A percentile compares a stretch with the other conserved stretches of the same genome.
Evolutionary conservation across 1,140 invertebrate species (phyloP).

Genomic region (Heliconius hewitsoni): DNA sequence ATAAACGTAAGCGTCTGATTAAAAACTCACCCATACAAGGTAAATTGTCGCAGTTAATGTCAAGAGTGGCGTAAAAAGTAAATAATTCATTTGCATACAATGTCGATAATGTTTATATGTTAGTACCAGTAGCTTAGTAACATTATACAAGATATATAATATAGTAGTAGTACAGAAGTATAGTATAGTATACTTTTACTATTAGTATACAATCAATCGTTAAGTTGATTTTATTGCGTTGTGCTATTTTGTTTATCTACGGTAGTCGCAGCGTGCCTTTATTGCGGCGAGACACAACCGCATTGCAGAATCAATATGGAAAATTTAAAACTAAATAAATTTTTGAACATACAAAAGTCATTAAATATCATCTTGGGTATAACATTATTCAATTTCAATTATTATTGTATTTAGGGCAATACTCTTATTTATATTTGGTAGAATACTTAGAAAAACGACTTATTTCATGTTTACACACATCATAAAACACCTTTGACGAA

Average conservation of each 20-base stretch:
- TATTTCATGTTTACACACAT: too few species aligned
- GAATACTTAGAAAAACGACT: too few species aligned
- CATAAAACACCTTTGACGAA: too few species aligned
- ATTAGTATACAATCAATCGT: not conserved
- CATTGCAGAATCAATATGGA: not conserved
- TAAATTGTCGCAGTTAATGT: not conserved
- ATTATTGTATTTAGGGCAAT: too few species aligned
- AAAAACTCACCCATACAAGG: not conserved
- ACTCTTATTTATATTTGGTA: too few species aligned
- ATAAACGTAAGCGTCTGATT: not conserved
- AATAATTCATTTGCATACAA: not conserved
- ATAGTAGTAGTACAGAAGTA: not conserved
- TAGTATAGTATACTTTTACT: not conserved
- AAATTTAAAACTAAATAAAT: not conserved
- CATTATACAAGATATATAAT: not conserved
- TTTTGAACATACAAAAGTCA: too few species aligned
- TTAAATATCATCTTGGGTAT: too few species aligned
- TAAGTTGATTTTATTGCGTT: constrained; percentile 6
- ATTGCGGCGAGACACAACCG: constrained; percentile 7
- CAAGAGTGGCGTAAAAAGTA: not conserved
- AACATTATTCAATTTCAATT: too few species aligned
- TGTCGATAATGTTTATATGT: not conserved
- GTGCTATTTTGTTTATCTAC: constrained; percentile 5
- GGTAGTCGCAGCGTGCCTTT: not conserved
- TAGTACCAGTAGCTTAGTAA: not conserved